Base-by-base conservation (phyloP, 1,140 invertebrate species). In the Nixonia krombeini region DNA sequence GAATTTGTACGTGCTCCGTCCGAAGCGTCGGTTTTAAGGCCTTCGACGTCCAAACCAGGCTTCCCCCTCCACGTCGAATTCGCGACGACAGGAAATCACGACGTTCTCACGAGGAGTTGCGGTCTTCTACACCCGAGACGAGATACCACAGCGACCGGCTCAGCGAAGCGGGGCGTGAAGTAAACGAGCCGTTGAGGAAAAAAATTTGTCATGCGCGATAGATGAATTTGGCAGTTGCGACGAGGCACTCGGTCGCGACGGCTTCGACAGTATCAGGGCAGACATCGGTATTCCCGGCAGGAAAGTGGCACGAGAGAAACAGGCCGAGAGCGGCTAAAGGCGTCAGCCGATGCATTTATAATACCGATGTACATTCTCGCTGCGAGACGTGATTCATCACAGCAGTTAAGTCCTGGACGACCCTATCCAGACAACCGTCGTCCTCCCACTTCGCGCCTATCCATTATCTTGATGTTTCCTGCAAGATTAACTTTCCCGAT, bases 321-420 rank as follows among this genome's bases (percentile, higher is more conserved):
- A n/a, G n/a, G 55, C 64, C 44, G 58, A 21, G 6, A 21, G 21
- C 2, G 6, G 21, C 2, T 21, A 21, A 21, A 21, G 6, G 2
- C 21, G 42, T 42, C 12, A 31, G 56, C 37, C 52, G 52, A 70
- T 57, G 63, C 57, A 66, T 75, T 59, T 76, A 76, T 66, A 76
- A 77, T 42, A 41, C 63, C 71, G 68, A 78, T 78, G 69, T 78
- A 76, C 73, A 80, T 75, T 72, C 75, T 67, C 41, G 49, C 50
- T 70, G 49, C 61, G 65, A 70, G 57, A 53, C 47, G 51, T 58
- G 72, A 78, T 77, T 67, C 74, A 78, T 80, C 73, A 79, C 66
- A 47, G 35, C 25, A 40, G 50, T 45, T 50, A 50, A 44, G 41
- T 53, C 42, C 38, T 52, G 17, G 55, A 65, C 47, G 49, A 41